phyloP scores from a whole-genome alignment of 2,888 invertebrate species.

The Mactromeris polynyma region DNA sequence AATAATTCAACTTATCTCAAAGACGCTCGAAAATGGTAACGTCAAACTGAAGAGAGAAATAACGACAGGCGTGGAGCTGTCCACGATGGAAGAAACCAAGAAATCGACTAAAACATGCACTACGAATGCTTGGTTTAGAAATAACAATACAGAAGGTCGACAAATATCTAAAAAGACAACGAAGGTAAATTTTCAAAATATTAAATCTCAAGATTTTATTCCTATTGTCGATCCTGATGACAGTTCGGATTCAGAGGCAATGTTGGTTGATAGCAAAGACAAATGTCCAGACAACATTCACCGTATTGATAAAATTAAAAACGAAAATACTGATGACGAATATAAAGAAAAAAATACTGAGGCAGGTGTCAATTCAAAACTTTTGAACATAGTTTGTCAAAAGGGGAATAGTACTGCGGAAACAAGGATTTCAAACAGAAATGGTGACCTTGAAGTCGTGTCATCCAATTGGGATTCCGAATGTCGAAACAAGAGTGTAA shows the following conservation, averaged over 20 bases:
- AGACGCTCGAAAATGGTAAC: neutral
- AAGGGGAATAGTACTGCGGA: neutral
- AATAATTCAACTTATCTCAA: neutral
- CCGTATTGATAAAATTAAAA: neutral
- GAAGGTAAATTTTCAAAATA: neutral
- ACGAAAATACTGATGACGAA: neutral
- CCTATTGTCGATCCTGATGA: neutral
- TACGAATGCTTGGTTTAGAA: neutral
- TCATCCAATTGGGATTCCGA: neutral
- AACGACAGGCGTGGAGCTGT: neutral
- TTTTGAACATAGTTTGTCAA: neutral
- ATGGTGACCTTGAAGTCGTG: neutral
- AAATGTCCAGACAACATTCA: neutral
- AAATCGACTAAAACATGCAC: neutral
- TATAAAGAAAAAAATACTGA: neutral
- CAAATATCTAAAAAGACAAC: neutral
- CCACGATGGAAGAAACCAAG: neutral
- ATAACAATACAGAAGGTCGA: neutral
- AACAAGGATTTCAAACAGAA: neutral
- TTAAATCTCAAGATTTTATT: neutral
- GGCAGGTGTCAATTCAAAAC: neutral
- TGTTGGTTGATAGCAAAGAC: neutral
- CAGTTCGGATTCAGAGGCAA: neutral
- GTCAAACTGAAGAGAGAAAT: slow-evolving; percentile 20
- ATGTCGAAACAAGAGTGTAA: neutral